These are phyloP conservation scores for Iguana delicatissima DNA, from an alignment of 2,797 vertebrate genomes.

Conservation along the genomic window DNA sequence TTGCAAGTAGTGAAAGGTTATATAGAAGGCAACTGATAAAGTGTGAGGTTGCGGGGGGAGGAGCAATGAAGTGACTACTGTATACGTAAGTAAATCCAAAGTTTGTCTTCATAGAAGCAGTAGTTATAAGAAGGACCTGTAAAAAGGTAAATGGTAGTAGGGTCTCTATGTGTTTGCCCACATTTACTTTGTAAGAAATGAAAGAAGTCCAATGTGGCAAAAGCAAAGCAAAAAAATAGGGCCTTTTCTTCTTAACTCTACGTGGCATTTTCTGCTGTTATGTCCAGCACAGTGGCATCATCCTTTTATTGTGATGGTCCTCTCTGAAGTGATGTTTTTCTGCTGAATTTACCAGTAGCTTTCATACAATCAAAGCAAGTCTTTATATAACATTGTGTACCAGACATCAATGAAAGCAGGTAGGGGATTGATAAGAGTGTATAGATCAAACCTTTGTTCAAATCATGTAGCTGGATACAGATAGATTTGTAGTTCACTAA, in stretches of 20 bases:
- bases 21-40: neutral
- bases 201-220: neutral
- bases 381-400: neutral
- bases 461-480: neutral
- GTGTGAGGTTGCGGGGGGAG: no score
- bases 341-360: neutral
- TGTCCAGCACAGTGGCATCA: neutral
- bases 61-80: no score
- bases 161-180: neutral
- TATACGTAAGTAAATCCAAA: neutral
- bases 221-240: neutral
- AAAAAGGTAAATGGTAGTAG: neutral
- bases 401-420: neutral
- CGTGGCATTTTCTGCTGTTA: neutral
- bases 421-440: neutral
- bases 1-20: neutral
- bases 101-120: neutral
- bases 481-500: neutral
- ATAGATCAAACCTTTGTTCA: neutral
- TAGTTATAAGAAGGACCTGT: neutral
- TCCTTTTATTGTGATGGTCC: conserved; percentile 10
- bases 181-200: conserved; percentile 1
- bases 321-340: conserved; percentile 27
- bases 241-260: neutral
- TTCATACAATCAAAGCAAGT: neutral